phyloP scores from a whole-genome alignment of 2,888 invertebrate genomes.

The Platerodrilus igneus region DNA sequence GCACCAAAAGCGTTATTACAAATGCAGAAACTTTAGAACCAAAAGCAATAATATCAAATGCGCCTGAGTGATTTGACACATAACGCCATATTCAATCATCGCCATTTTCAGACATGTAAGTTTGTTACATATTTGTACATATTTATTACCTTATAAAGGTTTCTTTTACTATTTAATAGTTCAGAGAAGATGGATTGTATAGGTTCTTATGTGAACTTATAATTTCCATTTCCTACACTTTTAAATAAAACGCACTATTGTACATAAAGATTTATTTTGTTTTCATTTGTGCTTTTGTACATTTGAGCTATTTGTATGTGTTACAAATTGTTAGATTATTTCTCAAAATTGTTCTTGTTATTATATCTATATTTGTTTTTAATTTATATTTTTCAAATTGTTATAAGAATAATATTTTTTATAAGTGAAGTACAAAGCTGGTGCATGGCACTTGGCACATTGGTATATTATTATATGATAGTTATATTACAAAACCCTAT shows the following conservation, averaged over 20 bases:
- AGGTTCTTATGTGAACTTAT: too few species aligned
- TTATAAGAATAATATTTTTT: slow-evolving; percentile 40
- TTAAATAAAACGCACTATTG: slow-evolving; percentile 16
- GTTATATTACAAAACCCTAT: slow-evolving; percentile 17
- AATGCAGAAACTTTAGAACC: slow-evolving; percentile 22
- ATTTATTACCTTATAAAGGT: slow-evolving; percentile 17
- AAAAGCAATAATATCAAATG: slow-evolving; percentile 28
- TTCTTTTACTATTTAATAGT: slow-evolving; percentile 19
- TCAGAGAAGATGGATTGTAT: too few species aligned
- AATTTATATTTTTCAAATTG: slow-evolving; percentile 39
- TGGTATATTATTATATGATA: slow-evolving; percentile 22
- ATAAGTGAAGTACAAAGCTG: slow-evolving; percentile 43
- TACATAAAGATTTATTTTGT: slow-evolving; percentile 20
- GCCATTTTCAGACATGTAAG: slow-evolving; percentile 13
- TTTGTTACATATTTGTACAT: too few species aligned
- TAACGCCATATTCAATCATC: slow-evolving; percentile 14
- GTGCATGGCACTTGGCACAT: slow-evolving; percentile 22
- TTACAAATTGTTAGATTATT: slow-evolving; percentile 28
- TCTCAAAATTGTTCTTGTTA: slow-evolving; percentile 46
- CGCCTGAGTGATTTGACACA: slow-evolving; percentile 24
- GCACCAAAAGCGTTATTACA: slow-evolving; percentile 23
- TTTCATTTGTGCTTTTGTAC: slow-evolving; percentile 27
- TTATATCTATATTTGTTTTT: slow-evolving; percentile 40
- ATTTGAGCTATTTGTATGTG: slow-evolving; percentile 26
- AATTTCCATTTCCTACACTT: too few species aligned